Evolutionary conservation across 2,113 vertebrate genomes (phyloP).

Genomic region (Rhinopithecus roxellana): DNA sequence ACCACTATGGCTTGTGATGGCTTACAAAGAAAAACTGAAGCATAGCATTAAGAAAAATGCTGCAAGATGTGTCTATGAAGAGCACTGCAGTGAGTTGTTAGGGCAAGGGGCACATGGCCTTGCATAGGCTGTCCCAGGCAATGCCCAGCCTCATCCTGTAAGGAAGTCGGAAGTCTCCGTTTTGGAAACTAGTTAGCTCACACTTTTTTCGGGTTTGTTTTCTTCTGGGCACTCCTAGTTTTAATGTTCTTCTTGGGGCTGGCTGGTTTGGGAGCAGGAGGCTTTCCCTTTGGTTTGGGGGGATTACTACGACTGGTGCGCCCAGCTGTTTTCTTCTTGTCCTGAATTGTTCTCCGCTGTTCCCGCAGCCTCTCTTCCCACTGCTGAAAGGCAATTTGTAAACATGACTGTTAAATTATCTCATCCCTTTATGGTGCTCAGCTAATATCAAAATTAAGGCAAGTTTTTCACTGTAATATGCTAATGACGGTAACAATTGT

Average conservation of each 20-base stretch:
- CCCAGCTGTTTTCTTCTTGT: slow-evolving; percentile 80
- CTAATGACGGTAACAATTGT: accelerated
- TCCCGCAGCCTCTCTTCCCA: slow-evolving; percentile 89
- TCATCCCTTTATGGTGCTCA: neutral
- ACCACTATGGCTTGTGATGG: slow-evolving; percentile 65
- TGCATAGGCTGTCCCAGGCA: slow-evolving; percentile 33
- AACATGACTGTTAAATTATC: neutral
- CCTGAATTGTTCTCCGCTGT: slow-evolving; percentile 75
- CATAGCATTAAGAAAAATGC: slow-evolving; percentile 77
- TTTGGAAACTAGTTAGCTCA: slow-evolving; percentile 67
- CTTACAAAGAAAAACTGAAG: slow-evolving; percentile 77
- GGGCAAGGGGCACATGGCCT: slow-evolving; percentile 30
- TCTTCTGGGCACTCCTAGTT: slow-evolving; percentile 81
- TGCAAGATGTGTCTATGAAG: slow-evolving; percentile 67
- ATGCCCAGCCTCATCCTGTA: neutral
- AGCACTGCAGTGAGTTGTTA: slow-evolving; percentile 51
- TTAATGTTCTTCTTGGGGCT: slow-evolving; percentile 82
- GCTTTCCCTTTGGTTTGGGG: slow-evolving; percentile 79
- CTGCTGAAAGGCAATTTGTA: slow-evolving; percentile 78
- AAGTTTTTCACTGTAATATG: neutral
- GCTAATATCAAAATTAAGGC: neutral
- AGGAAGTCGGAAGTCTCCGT: slow-evolving; percentile 70
- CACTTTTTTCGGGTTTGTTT: slow-evolving; percentile 73
- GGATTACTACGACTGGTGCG: slow-evolving; percentile 81
- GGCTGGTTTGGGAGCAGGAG: slow-evolving; percentile 58